These are phyloP conservation scores for Atlantisia rogersi DNA, from an alignment of 2,113 vertebrate genomes.

Conservation along the genomic window DNA sequence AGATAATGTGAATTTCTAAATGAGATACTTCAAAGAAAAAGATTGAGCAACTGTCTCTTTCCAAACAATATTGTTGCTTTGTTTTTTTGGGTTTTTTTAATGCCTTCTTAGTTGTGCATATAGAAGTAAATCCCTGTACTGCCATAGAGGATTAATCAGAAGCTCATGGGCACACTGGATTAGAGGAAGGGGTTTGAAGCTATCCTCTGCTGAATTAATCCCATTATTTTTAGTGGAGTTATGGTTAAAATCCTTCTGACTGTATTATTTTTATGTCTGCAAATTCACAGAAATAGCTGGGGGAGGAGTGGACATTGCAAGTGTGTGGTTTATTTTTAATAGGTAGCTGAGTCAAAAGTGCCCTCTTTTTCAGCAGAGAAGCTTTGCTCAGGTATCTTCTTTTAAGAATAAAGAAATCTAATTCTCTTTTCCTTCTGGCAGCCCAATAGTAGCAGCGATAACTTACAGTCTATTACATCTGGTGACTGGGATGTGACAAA, in stretches of 20 bases:
- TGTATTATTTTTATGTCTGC: background rate
- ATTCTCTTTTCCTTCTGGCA: slow-evolving; percentile 59
- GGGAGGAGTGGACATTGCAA: background rate
- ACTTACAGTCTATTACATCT: slow-evolving; percentile 92
- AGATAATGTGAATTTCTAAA: background rate
- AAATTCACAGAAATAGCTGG: background rate
- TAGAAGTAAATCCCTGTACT: background rate
- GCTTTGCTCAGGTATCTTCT: background rate
- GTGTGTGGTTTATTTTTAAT: background rate
- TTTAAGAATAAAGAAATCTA: background rate
- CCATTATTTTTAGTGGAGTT: background rate
- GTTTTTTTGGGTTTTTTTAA: background rate
- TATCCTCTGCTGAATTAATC: background rate
- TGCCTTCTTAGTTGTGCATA: background rate
- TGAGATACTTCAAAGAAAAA: background rate
- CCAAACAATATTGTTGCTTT: background rate
- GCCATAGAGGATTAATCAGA: background rate
- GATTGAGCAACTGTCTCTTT: background rate
- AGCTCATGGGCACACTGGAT: accelerated
- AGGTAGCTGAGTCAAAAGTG: background rate
- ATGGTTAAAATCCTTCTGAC: background rate
- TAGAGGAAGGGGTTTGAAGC: background rate
- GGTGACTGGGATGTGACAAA: slow-evolving; percentile 96
- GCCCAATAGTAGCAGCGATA: slow-evolving; percentile 92
- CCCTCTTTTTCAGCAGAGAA: background rate